Conservation (phyloP, 1,140 invertebrate species). For the Conus betulinus region DNA sequence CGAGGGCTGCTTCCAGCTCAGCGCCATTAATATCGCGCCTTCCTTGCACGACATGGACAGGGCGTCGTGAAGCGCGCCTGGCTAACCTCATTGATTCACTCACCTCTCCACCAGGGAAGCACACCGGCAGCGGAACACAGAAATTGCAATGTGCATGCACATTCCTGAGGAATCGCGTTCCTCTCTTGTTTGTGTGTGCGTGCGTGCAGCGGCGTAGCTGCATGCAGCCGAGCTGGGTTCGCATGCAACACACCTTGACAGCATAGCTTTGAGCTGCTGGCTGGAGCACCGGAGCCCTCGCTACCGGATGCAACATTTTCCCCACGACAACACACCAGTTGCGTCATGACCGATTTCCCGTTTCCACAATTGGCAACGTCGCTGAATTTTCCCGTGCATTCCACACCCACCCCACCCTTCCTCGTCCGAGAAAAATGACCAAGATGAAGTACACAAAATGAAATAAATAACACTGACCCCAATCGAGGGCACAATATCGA, state of each 20-base stretch:
- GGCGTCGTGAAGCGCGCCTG: not conserved
- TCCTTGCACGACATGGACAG: not conserved
- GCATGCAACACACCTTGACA: not conserved
- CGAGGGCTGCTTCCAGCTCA: not conserved
- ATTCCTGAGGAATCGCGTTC: not conserved
- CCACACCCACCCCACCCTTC: not conserved
- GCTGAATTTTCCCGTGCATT: not conserved
- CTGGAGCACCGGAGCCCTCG: not conserved
- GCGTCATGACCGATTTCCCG: slow-evolving; percentile 6
- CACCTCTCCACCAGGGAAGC: not conserved
- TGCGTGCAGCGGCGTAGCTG: not conserved
- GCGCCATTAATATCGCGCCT: not conserved
- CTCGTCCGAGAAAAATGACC: not conserved
- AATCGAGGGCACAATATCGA: not conserved
- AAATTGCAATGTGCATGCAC: slow-evolving; percentile 1
- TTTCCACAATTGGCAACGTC: not conserved
- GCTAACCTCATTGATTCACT: not conserved
- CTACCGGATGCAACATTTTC: not conserved
- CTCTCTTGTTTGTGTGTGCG: slow-evolving; percentile 5
- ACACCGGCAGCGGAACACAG: not conserved
- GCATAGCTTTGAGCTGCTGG: not conserved
- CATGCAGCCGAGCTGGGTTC: not conserved
- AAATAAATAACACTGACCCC: not conserved
- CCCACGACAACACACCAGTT: slow-evolving; percentile 9
- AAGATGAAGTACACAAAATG: not conserved